These are phyloP conservation scores for Cuniculus paca DNA, from an alignment of 2,797 vertebrate species.

Conservation along the genomic window DNA sequence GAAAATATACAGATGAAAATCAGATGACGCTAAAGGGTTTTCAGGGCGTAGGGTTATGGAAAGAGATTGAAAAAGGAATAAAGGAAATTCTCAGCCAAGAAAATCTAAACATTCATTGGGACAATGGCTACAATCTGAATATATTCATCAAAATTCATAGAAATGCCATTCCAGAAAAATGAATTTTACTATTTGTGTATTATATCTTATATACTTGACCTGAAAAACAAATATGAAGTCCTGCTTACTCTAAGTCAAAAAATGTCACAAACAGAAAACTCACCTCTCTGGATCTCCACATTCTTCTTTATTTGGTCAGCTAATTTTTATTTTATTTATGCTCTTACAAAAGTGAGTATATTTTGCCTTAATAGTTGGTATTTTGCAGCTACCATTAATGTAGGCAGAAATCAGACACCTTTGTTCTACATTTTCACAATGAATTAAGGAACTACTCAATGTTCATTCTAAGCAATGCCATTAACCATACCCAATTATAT, in stretches of 20 bases:
- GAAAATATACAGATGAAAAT: background rate
- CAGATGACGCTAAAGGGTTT: background rate
- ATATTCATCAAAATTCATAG: background rate
- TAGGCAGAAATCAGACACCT: background rate
- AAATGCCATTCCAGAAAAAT: background rate
- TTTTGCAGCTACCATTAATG: background rate
- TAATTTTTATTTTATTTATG: background rate
- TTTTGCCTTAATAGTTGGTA: background rate
- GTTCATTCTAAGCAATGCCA: background rate
- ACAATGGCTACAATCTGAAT: background rate
- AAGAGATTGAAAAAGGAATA: background rate
- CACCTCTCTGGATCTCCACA: background rate
- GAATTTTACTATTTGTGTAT: background rate
- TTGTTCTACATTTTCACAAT: background rate
- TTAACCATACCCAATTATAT: constrained; percentile 40
- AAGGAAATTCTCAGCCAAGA: background rate
- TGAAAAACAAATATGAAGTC: background rate
- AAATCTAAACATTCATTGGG: background rate
- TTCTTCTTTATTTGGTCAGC: background rate
- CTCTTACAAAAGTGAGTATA: background rate
- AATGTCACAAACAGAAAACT: background rate
- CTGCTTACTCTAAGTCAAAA: background rate
- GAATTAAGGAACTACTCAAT: background rate
- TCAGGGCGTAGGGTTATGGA: background rate
- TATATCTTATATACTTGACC: background rate